Evolutionary conservation across 1,140 invertebrate genomes (phyloP).

Genomic region (Cheumatopsyche charites): DNA sequence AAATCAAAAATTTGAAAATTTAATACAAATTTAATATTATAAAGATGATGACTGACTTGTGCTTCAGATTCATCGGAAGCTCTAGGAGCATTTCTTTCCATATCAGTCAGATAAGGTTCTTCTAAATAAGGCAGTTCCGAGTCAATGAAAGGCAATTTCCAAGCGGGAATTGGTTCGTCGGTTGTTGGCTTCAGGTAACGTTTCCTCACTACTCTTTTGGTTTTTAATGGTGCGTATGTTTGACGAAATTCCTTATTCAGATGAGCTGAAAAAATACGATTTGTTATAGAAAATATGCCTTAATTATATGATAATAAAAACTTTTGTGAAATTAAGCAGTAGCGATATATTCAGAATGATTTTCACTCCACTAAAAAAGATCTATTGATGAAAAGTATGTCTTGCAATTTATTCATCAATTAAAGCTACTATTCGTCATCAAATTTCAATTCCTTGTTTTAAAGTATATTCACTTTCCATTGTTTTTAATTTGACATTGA

Average conservation of each 20-base stretch:
- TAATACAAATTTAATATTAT: neutral
- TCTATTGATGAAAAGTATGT: too few species aligned
- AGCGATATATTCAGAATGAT: too few species aligned
- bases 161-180: neutral
- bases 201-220: neutral
- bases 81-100: neutral
- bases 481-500: too few species aligned
- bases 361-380: too few species aligned
- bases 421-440: too few species aligned
- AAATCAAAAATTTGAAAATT: neutral
- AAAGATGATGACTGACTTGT: neutral
- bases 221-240: constrained; percentile 8
- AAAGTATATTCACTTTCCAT: too few species aligned
- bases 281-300: neutral
- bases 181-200: neutral
- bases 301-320: too few species aligned
- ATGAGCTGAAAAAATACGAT: constrained; percentile 16
- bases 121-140: neutral
- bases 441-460: too few species aligned
- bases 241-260: constrained; percentile 5
- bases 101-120: neutral
- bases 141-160: neutral
- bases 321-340: too few species aligned
- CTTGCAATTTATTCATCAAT: too few species aligned
- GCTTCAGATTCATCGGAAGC: neutral